Evolutionary conservation across 2,888 invertebrate genomes (phyloP).

Genomic region (Atherix ibis): DNA sequence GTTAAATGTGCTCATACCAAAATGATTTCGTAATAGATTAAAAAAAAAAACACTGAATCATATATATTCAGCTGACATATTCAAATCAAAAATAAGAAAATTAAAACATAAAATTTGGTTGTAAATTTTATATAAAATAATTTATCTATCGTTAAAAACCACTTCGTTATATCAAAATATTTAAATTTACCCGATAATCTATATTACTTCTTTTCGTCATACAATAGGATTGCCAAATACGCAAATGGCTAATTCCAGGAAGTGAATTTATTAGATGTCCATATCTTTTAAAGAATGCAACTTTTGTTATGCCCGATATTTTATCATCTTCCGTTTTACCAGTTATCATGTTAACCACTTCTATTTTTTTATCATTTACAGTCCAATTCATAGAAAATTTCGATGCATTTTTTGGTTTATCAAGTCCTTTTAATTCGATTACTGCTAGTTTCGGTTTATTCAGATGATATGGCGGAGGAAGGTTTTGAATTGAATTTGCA

Average conservation of each 20-base stretch:
- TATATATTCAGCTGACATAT: too few species aligned
- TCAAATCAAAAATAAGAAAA: too few species aligned
- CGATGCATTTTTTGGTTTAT: conserved; percentile 81
- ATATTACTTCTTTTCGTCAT: conserved; percentile 53
- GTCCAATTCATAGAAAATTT: conserved; percentile 84
- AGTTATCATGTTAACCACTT: conserved; percentile 72
- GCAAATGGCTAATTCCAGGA: conserved; percentile 24
- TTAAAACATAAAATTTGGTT: too few species aligned
- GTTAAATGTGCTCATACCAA: too few species aligned
- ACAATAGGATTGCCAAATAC: conserved; percentile 38
- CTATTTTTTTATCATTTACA: conserved; percentile 44
- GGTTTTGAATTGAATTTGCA: conserved; percentile 55
- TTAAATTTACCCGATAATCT: conserved; percentile 67
- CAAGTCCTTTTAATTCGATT: conserved; percentile 67
- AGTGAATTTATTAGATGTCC: conserved; percentile 27
- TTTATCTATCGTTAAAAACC: too few species aligned
- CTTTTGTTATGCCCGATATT: conserved; percentile 50
- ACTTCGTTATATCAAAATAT: too few species aligned
- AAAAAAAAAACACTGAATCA: too few species aligned
- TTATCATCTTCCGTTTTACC: conserved; percentile 68
- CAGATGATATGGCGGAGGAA: conserved; percentile 68
- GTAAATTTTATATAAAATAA: too few species aligned
- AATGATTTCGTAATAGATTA: too few species aligned
- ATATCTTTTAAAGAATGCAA: conserved; percentile 30
- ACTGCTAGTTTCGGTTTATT: conserved; percentile 70